Percentiles rank a stretch among this genome's conserved stretches.
Conservation (phyloP, 2,797 vertebrate species). For the Atherinosoma microstoma region DNA sequence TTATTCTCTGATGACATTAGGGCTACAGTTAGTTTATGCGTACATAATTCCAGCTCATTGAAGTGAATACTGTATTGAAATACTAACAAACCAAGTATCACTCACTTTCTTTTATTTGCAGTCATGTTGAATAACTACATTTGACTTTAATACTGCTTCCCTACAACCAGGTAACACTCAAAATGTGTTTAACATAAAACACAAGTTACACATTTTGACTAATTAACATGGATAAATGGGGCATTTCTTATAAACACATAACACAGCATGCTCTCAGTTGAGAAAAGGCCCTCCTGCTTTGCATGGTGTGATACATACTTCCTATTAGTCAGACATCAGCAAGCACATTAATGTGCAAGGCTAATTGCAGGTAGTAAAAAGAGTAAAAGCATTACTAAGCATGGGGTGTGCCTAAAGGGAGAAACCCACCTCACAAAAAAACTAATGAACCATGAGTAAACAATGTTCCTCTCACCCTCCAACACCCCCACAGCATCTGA, state of each 20-base stretch:
- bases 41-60: neutral
- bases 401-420: conserved; percentile 59
- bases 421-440: conserved; percentile 58
- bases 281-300: conserved; percentile 52
- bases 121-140: neutral
- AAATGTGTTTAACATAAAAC: neutral
- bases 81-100: neutral
- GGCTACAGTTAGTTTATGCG: neutral
- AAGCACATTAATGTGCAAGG: conserved; percentile 70
- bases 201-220: conserved; percentile 21
- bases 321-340: conserved; percentile 77
- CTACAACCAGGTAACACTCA: neutral
- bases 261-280: conserved; percentile 45
- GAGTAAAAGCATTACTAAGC: conserved; percentile 65
- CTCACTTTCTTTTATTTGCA: neutral
- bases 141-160: neutral
- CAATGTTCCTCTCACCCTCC: conserved; percentile 40
- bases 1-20: conserved; percentile 11
- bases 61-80: neutral
- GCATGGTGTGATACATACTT: conserved; percentile 65
- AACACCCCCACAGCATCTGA: conserved; percentile 12
- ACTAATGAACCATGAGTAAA: conserved; percentile 72
- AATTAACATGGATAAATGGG: conserved; percentile 45
- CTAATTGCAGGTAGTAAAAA: conserved; percentile 77
- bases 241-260: conserved; percentile 41